Evolutionary conservation across 2,797 vertebrate species (phyloP).

Genomic region (Petrocephalus sullivani): DNA sequence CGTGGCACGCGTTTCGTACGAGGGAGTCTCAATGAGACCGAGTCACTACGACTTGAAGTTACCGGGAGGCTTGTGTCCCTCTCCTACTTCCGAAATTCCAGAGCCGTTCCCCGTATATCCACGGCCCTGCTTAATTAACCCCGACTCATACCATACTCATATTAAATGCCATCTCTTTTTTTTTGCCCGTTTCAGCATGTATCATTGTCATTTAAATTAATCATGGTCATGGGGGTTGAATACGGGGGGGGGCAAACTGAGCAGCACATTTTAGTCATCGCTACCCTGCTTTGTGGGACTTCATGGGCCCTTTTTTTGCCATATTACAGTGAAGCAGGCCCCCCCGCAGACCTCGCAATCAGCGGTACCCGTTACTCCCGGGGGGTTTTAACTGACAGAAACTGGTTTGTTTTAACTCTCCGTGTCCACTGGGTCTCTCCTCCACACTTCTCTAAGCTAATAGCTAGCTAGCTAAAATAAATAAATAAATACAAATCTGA

Average conservation of each 20-base stretch:
- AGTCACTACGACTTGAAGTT: neutral
- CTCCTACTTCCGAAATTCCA: neutral
- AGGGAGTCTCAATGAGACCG: neutral
- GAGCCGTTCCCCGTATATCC: neutral
- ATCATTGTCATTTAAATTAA: constrained; percentile 17
- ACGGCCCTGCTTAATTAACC: neutral
- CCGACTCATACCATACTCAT: neutral
- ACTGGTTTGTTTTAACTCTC: neutral
- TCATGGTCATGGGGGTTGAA: neutral
- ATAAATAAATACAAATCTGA: neutral
- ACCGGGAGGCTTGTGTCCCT: neutral
- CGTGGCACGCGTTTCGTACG: neutral
- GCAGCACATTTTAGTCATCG: neutral
- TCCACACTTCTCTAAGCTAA: neutral
- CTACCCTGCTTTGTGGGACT: neutral
- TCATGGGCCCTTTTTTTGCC: neutral
- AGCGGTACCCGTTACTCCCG: neutral
- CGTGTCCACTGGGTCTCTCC: neutral
- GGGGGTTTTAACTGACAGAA: neutral
- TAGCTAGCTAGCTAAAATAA: neutral
- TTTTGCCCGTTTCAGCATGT: neutral
- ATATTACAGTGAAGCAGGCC: neutral
- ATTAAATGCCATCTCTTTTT: neutral
- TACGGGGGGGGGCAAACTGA: neutral
- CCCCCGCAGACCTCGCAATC: neutral